These are phyloP conservation scores for Melieria crassipennis DNA, from an alignment of 2,888 invertebrate genomes.

Conservation along the genomic window DNA sequence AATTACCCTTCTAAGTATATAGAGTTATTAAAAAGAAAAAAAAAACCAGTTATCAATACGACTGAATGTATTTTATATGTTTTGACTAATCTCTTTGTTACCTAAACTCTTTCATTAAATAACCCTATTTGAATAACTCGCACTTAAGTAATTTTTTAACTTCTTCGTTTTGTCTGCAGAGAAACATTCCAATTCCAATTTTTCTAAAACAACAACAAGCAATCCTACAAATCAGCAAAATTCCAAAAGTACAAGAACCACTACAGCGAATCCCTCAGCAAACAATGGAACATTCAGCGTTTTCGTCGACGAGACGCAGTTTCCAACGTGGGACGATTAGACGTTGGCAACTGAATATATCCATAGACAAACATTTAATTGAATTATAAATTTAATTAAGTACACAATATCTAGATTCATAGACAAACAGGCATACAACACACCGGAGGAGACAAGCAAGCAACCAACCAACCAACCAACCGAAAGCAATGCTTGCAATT, in stretches of 20 bases:
- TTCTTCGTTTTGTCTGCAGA: constrained; percentile 41
- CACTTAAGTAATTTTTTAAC: too few species aligned
- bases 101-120: too few species aligned
- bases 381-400: constrained; percentile 2
- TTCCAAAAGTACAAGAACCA: constrained; percentile 49
- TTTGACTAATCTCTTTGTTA: too few species aligned
- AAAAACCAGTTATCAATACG: too few species aligned
- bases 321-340: constrained; percentile 77
- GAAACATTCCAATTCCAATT: constrained; percentile 46
- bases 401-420: neutral
- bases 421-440: neutral
- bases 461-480: constrained; percentile 17
- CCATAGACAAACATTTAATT: constrained; percentile 9
- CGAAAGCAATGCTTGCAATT: neutral
- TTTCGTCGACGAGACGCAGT: constrained; percentile 71
- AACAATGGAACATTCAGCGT: constrained; percentile 64
- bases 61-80: too few species aligned
- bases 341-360: constrained; percentile 34
- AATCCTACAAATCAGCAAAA: constrained; percentile 49
- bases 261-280: constrained; percentile 51
- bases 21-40: too few species aligned
- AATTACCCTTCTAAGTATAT: too few species aligned
- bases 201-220: constrained; percentile 63
- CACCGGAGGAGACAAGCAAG: constrained; percentile 1
- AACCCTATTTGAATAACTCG: too few species aligned